Evolutionary conservation across 2,797 vertebrate genomes (phyloP).

Genomic region (Parotocinclus haroldoi): DNA sequence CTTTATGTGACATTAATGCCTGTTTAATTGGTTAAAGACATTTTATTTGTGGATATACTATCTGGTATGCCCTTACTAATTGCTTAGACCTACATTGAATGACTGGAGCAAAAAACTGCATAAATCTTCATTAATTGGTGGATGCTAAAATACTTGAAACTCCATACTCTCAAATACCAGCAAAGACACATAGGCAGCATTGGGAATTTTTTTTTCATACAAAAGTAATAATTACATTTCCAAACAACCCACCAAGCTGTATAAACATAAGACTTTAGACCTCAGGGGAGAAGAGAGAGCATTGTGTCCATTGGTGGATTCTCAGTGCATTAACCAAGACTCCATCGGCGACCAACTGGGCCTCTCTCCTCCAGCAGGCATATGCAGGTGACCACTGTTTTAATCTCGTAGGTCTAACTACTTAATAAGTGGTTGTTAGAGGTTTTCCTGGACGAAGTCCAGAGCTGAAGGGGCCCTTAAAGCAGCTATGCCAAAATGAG

Average conservation of each 20-base stretch:
- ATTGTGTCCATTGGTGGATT: slow-evolving; percentile 50
- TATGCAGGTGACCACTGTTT: slow-evolving; percentile 50
- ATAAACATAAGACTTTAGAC: slow-evolving; percentile 60
- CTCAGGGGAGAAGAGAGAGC: slow-evolving; percentile 52
- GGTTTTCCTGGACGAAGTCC: slow-evolving; percentile 96
- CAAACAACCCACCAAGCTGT: slow-evolving; percentile 59
- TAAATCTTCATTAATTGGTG: too few species aligned
- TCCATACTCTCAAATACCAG: slow-evolving; percentile 11
- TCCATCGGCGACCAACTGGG: slow-evolving; percentile 42
- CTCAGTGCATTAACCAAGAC: slow-evolving; percentile 37
- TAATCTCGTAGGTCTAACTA: slow-evolving; percentile 74
- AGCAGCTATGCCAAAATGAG: slow-evolving; percentile 61
- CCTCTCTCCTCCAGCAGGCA: slow-evolving; percentile 40
- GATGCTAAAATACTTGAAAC: too few species aligned
- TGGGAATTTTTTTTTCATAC: slow-evolving; percentile 56
- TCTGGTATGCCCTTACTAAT: too few species aligned
- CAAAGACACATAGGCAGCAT: slow-evolving; percentile 48
- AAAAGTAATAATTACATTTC: slow-evolving; percentile 61
- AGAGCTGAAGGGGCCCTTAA: slow-evolving; percentile 77
- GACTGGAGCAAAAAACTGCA: neutral
- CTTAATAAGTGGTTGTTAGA: slow-evolving; percentile 81
- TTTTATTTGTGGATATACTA: too few species aligned
- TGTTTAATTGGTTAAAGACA: too few species aligned
- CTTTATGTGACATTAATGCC: too few species aligned
- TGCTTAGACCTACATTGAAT: slow-evolving; percentile 9